Evolutionary conservation across 2,113 vertebrate genomes (phyloP), one percentile per base, ranked within the genome.

Genomic region (Pyrgilauda ruficollis): DNA sequence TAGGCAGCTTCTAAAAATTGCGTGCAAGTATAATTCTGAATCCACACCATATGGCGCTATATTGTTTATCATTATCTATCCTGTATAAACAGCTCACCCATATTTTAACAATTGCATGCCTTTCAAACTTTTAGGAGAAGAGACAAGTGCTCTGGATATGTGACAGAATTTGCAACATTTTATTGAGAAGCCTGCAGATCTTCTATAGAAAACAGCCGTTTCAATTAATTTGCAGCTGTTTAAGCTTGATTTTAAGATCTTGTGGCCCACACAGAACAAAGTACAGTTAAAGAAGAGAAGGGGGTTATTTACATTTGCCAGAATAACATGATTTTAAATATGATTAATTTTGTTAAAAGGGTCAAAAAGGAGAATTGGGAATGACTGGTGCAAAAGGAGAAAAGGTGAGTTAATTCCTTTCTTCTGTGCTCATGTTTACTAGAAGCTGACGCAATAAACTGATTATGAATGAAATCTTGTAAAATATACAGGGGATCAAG

Each of bases 371-470:
- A 96, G 96, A 97, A 23, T 56, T 96, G 33, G 98, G 98, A 87
- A 89, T 89, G 58, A 18, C 84, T 2, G 97, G 97, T 16, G 66
- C 85, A 86, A 99, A 98, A 97, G 98, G 99, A 96, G 97, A 99
- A 93, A 98, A 98, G 98, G 98, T 99, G 93, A 91, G 46, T 87
- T 31, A 53, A 64, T 90, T 69, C 59, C 33, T 85, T 50, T 4
- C 4, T 75, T 77, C 18, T 72, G 22, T 79, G 33, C 23, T 76
- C 33, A 8, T 22, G 26, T 77, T 39, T 56, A 63, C 50, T 63
- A 13, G 39, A 49, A 66, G 46, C 31, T 76, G 72, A 8, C 13
- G 64, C 26, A 91, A 74, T 15, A 13, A 80, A 26, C 31, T 61
- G 30, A 53, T 74, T 58, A 50, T 77, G 7, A 64, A 50, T 31